Conservation (phyloP, 1,140 invertebrate genomes). For the Cyrtorhinus lividipennis region DNA sequence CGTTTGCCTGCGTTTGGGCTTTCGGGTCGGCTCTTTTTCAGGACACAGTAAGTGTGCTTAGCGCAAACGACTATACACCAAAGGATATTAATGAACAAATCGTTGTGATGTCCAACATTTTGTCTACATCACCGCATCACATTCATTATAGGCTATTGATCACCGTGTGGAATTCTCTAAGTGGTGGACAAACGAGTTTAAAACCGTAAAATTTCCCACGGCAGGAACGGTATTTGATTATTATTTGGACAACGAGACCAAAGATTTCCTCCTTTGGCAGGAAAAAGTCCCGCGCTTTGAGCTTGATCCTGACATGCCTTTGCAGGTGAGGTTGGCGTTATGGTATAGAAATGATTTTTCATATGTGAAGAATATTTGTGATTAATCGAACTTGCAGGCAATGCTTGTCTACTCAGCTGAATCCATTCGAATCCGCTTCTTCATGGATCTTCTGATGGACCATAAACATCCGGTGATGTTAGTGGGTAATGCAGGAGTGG, state of each 20-base stretch:
- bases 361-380: too few relatives aligned
- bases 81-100: too few relatives aligned
- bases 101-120: too few relatives aligned
- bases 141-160: slow-evolving; percentile 44
- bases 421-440: slow-evolving; percentile 76
- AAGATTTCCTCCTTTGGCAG: slow-evolving; percentile 78
- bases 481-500: slow-evolving; percentile 78
- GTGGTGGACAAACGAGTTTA: slow-evolving; percentile 96
- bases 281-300: slow-evolving; percentile 81
- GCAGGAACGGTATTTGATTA: slow-evolving; percentile 92
- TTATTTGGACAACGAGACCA: slow-evolving; percentile 78
- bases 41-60: slow-evolving; percentile 70
- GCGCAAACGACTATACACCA: too few relatives aligned
- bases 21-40: slow-evolving; percentile 92
- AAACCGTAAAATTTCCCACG: slow-evolving; percentile 80
- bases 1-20: slow-evolving; percentile 90
- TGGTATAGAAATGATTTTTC: too few relatives aligned
- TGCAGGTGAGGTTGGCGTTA: slow-evolving; percentile 74
- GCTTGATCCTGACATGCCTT: slow-evolving; percentile 75
- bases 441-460: slow-evolving; percentile 78
- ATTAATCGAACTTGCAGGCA: slow-evolving; percentile 51
- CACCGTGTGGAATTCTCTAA: slow-evolving; percentile 82
- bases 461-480: slow-evolving; percentile 84
- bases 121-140: too few relatives aligned
- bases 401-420: slow-evolving; percentile 86